A percentile compares a stretch with the other conserved stretches of the same genome.
Conservation (phyloP, 2,113 vertebrate genomes). For the Sorex fumeus region DNA sequence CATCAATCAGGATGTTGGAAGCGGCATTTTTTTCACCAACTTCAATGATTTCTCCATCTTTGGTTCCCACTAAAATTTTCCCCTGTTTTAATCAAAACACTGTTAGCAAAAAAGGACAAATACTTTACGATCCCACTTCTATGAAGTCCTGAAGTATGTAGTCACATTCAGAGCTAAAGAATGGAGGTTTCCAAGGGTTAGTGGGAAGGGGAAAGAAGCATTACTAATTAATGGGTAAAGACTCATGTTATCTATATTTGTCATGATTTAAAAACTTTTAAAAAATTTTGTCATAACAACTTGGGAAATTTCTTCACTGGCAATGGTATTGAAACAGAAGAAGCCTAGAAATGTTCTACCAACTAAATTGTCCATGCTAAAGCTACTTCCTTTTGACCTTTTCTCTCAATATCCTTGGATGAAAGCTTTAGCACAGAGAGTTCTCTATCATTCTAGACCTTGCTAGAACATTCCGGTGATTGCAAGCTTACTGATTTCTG, state of each 20-base stretch:
- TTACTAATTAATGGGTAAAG: background rate
- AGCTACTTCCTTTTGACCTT: background rate
- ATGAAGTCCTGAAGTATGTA: background rate
- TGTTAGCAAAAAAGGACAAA: conserved; percentile 46
- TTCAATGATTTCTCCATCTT: conserved; percentile 98
- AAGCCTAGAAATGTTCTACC: background rate
- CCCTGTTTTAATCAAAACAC: conserved; percentile 89
- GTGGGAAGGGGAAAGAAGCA: background rate
- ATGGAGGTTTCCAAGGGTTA: background rate
- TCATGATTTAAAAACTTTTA: background rate
- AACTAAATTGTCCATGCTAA: fast-evolving
- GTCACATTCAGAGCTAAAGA: background rate
- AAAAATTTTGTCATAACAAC: background rate
- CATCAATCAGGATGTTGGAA: conserved; percentile 97
- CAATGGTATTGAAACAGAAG: background rate
- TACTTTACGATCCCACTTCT: background rate
- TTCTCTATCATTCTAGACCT: background rate
- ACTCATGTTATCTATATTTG: background rate
- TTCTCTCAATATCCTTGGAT: background rate
- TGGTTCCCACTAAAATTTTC: conserved; percentile 98
- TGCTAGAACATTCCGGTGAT: background rate
- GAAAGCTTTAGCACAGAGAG: background rate
- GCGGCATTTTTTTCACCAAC: conserved; percentile 99
- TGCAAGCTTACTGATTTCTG: background rate
- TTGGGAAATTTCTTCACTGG: background rate